Evolutionary conservation across 2,888 invertebrate species (phyloP), one percentile per base, ranked within the genome.

Genomic region (Tenthredo amoena): DNA sequence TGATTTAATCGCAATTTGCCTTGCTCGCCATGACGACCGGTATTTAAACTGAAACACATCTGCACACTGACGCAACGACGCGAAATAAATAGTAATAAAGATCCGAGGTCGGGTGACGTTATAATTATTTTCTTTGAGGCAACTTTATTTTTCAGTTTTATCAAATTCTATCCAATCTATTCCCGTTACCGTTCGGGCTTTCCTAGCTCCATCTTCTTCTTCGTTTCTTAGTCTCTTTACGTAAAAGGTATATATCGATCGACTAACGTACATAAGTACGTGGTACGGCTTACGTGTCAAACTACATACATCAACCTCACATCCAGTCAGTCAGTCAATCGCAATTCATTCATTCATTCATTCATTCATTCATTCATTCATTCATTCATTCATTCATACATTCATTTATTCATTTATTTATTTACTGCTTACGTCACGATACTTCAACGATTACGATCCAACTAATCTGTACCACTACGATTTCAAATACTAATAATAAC

Each of bases 61-160:
- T 18, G 68, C 34, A 34, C 18, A 68, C 68, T 90, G 90, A 90
- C 87, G 90, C 90, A 90, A 90, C 86, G 86, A 81, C 84, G 86
- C 87, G 88, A 90, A 90, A 89, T 88, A 88, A 89, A 89, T 89
- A 68, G 68, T 68, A 34, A 68, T 68, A 68, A 68, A 68, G 6
- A 68, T 34, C 68, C 18, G 68, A 68, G 34, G 68, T 68, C 34
- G 18, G 6, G 34, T 7, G 15, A 68, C 68, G 34, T 34, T 68
- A 18, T 34, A 15, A 47, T 15, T 34, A 34, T 68, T 12, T 50
- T 6, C 18, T n/a, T 50, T 5, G 6, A 1, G n/a, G 50, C 18
- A 50, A 50, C 50, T n/a, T 34, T 65, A 15, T 3, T 12, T 65
- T 10, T 6, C n/a, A 0, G 1, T n/a, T 18, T 18, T n/a, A n/a